These are phyloP conservation scores for Ramphastos sulfuratus DNA, from an alignment of 2,113 vertebrate genomes.

Conservation along the genomic window DNA sequence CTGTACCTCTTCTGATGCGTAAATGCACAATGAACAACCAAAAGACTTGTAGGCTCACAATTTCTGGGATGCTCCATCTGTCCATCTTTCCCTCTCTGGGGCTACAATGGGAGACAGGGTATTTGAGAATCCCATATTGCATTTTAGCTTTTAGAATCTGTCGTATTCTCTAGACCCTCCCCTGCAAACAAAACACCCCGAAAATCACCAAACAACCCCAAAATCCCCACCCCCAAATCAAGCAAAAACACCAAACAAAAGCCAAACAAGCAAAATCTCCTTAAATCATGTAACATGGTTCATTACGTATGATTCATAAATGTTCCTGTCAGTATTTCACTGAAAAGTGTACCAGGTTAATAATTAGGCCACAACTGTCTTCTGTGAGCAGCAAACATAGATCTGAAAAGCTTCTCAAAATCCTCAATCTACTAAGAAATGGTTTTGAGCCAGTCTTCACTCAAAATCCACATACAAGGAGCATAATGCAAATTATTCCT, in stretches of 20 bases:
- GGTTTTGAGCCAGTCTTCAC: neutral
- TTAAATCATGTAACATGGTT: neutral
- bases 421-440: neutral
- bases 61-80: neutral
- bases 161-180: neutral
- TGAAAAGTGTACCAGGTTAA: neutral
- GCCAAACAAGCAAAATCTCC: neutral
- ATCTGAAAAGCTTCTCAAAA: neutral
- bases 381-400: neutral
- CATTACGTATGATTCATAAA: neutral
- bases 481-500: neutral
- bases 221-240: too few species aligned
- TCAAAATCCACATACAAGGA: neutral
- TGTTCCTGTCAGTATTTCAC: neutral
- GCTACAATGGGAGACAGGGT: neutral
- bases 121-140: neutral
- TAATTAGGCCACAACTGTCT: neutral
- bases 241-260: too few species aligned
- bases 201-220: too few species aligned
- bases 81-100: neutral
- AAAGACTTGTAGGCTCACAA: fast-evolving
- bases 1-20: neutral
- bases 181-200: neutral
- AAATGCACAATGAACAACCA: neutral
- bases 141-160: neutral